Evolutionary conservation across 1,140 invertebrate genomes (phyloP), one percentile per base, ranked within the genome.

Genomic region (Camponotus vicinus): DNA sequence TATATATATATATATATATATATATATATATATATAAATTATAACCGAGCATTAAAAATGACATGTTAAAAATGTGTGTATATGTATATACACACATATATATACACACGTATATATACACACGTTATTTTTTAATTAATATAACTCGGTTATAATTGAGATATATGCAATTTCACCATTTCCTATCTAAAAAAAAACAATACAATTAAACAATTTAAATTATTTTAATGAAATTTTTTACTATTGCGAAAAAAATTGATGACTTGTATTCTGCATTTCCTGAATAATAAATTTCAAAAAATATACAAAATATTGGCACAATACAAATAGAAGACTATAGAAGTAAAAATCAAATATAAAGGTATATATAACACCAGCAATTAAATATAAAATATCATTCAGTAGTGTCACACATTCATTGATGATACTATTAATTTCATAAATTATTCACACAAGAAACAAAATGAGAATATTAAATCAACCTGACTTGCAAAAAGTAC

Each of bases 321-420:
- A 52, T 71, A 57, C 70, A 67, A 52, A 79, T 79, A 61, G 4
- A 75, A 75, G 57, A 70, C 40, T 73, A 59, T 84, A 45, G 37
- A 69, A 52, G n/a, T 79, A n/a, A 27, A 82, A 86, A 42, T 59
- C 45, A 34, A 86, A 77, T 18, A 86, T 59, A 78, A 40, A 55
- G 32, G 4, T 63, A 70, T 27, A 27, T 27, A 27, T 27, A 70
- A 73, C 4, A 18, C 11, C 57, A 61, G 18, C 40, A 34, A 82
- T 18, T 34, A 67, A 71, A 57, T 59, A 59, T 59, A 55, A 45
- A 34, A 71, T 13, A 45, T 6, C 37, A 67, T 52, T 66, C 15
- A 79, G n/a, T 34, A 67, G 34, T 7, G 15, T 15, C 15, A 49
- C n/a, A 45, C 8, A 18, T 8, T 40, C 27, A 71, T 27, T 59